phyloP scores from a whole-genome alignment of 2,888 invertebrate genomes.

The Rutpela maculata region DNA sequence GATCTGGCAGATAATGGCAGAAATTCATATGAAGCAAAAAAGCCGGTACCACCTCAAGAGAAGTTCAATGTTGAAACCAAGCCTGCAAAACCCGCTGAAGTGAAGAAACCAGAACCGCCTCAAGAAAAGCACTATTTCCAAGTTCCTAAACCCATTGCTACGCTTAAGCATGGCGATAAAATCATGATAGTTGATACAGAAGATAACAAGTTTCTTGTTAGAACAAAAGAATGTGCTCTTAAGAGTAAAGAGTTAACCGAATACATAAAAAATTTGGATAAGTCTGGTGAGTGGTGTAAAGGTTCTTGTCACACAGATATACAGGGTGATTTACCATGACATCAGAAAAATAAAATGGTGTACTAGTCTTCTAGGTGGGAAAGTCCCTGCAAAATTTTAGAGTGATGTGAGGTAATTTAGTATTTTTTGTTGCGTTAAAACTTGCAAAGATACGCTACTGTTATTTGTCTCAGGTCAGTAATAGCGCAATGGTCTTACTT shows the following conservation, averaged over 20 bases:
- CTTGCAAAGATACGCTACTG: too few relatives aligned
- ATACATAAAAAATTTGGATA: constrained; percentile 53
- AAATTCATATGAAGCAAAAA: too few relatives aligned
- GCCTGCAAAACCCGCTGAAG: constrained; percentile 6
- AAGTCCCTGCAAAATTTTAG: too few relatives aligned
- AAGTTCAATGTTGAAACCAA: background rate
- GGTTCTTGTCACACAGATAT: background rate
- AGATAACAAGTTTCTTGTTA: constrained; percentile 57
- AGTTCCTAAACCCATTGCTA: constrained; percentile 45
- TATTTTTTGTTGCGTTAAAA: too few relatives aligned
- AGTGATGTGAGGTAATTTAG: too few relatives aligned
- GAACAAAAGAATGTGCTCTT: constrained; percentile 60
- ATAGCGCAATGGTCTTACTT: too few relatives aligned
- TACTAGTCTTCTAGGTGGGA: too few relatives aligned
- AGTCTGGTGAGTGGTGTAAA: constrained; percentile 45
- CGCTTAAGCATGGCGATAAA: constrained; percentile 54
- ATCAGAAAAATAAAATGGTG: too few relatives aligned
- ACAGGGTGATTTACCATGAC: background rate
- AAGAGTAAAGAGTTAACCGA: constrained; percentile 56
- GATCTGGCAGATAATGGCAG: background rate
- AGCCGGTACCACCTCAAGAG: background rate
- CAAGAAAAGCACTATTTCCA: constrained; percentile 42
- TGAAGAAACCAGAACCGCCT: constrained; percentile 4
- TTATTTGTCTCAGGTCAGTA: too few relatives aligned
- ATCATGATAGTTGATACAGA: constrained; percentile 58